Percentiles rank a stretch among this genome's conserved stretches.
Conservation (phyloP, 2,113 vertebrate species). For the Alexandromys fortis region DNA sequence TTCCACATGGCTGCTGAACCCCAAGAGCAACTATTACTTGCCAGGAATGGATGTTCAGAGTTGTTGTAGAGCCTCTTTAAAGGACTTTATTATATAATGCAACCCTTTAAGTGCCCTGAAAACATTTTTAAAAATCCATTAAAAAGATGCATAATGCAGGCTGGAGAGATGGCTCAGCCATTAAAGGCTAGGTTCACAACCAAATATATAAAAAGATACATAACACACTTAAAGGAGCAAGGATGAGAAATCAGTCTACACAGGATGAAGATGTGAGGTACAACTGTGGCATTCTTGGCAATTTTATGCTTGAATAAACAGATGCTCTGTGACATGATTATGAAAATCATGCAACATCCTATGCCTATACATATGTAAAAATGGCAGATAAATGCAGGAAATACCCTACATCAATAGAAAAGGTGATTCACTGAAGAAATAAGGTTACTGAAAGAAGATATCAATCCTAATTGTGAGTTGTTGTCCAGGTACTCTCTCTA, state of each 20-base stretch:
- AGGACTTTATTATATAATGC: background rate
- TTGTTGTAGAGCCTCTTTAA: background rate
- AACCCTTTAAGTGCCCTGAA: background rate
- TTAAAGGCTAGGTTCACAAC: too few relatives aligned
- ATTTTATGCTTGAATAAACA: background rate
- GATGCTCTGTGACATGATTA: background rate
- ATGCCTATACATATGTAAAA: background rate
- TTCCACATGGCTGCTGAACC: background rate
- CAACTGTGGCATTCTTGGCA: background rate
- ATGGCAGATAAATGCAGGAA: background rate
- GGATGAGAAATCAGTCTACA: background rate
- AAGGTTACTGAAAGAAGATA: background rate
- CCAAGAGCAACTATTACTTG: background rate
- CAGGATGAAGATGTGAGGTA: background rate
- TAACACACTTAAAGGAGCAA: background rate
- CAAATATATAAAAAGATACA: background rate
- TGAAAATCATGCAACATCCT: background rate
- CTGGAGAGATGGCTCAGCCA: too few relatives aligned
- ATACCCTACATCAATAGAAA: background rate
- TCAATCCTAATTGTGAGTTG: background rate
- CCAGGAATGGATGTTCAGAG: background rate
- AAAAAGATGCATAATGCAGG: background rate
- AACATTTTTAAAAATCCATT: too few relatives aligned
- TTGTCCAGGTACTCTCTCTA: background rate
- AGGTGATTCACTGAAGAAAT: background rate